These are phyloP conservation scores for Callionymus lyra DNA, from an alignment of 2,113 vertebrate species.

Conservation along the genomic window DNA sequence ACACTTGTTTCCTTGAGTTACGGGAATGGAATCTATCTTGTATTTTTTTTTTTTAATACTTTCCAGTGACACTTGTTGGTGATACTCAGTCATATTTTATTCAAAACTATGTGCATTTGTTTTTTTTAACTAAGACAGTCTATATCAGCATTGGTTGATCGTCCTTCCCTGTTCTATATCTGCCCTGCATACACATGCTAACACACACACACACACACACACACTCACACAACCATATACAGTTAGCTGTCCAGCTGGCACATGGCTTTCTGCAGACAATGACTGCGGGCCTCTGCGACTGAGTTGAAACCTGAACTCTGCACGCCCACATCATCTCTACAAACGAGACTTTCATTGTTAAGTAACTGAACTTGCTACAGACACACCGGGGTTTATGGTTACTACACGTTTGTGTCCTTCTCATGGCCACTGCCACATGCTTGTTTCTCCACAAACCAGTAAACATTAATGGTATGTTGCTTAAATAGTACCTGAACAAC, in stretches of 20 bases:
- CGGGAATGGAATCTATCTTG: too few relatives aligned
- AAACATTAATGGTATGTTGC: too few relatives aligned
- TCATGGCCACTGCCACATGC: not conserved
- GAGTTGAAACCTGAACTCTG: slow-evolving; percentile 5
- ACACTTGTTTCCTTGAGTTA: too few relatives aligned
- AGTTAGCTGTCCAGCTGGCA: not conserved
- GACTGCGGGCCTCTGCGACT: not conserved
- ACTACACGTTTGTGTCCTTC: not conserved
- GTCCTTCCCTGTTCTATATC: slow-evolving; percentile 13
- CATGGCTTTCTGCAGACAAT: slow-evolving; percentile 2
- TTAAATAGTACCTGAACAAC: too few relatives aligned
- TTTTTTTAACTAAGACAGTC: too few relatives aligned
- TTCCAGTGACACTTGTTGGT: too few relatives aligned
- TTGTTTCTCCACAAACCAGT: too few relatives aligned
- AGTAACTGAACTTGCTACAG: not conserved
- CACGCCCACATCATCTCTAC: slow-evolving; percentile 2
- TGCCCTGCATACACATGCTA: not conserved
- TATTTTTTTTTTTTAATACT: too few relatives aligned
- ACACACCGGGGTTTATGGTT: not conserved
- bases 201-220: not conserved
- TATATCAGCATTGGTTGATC: not conserved
- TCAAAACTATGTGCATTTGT: too few relatives aligned
- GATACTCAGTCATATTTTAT: too few relatives aligned
- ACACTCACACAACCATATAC: slow-evolving; percentile 1
- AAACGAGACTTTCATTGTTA: slow-evolving; percentile 2